phyloP scores from a whole-genome alignment of 1,140 invertebrate species.

The Drosophila kurseongensis region DNA sequence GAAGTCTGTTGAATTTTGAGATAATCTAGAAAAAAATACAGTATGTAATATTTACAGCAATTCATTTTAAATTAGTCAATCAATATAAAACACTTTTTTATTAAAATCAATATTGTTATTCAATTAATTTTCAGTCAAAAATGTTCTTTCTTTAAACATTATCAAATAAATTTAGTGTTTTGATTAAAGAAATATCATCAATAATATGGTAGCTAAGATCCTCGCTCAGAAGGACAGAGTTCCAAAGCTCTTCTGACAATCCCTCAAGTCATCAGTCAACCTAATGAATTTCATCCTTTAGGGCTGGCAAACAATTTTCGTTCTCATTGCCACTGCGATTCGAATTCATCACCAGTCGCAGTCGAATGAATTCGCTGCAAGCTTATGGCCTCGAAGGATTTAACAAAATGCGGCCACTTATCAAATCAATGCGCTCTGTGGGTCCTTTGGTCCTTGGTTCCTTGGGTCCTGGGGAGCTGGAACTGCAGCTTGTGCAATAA shows the following conservation, averaged over 20 bases:
- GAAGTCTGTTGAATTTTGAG: too few species aligned
- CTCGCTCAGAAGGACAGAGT: too few species aligned
- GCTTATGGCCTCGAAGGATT: constrained; percentile 23
- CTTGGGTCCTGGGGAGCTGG: constrained; percentile 6
- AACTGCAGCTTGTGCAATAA: constrained; percentile 50
- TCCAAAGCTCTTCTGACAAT: neutral
- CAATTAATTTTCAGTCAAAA: too few species aligned
- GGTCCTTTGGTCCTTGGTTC: neutral
- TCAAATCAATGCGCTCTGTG: constrained; percentile 61
- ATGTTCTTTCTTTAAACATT: too few species aligned
- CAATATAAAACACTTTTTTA: too few species aligned
- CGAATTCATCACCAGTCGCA: constrained; percentile 38
- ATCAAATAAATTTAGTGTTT: too few species aligned
- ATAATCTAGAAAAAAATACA: too few species aligned
- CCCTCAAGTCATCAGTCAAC: constrained; percentile 21
- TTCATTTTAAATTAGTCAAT: too few species aligned
- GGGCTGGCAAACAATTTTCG: constrained; percentile 35
- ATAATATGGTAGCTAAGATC: too few species aligned
- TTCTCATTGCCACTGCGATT: constrained; percentile 35
- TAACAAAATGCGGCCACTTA: constrained; percentile 64
- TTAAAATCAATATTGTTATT: too few species aligned
- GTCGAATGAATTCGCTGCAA: constrained; percentile 18
- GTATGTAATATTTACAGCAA: too few species aligned
- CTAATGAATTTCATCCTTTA: constrained; percentile 29
- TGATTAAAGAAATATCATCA: too few species aligned